Base-by-base conservation (phyloP, 2,888 invertebrate species). In the Epistrophe grossulariae region DNA sequence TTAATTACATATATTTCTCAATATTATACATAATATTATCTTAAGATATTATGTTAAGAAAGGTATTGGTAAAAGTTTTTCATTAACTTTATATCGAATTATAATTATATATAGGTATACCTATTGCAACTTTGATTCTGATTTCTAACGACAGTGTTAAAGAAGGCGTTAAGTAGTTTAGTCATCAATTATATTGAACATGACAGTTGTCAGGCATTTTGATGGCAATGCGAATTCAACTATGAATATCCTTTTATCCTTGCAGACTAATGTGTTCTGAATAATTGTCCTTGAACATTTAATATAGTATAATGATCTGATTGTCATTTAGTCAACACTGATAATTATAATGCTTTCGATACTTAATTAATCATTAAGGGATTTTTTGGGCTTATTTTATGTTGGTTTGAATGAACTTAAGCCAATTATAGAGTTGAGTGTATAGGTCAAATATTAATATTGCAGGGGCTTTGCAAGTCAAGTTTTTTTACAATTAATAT, bases 121-220 rank as follows among this genome's bases (percentile, higher is more conserved):
- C 28, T 13, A 11, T 2, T 28, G 4, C 13, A 43, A 62, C 15
- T 66, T 45, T 55, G 64, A 79, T 64, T 64, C 45, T 57, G 24
- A 79, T 64, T 64, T n/a, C 62, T 57, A 15, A 38, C 6, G 55
- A 72, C 62, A 70, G 43, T 40, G 45, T 38, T 48, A 72, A 45
- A n/a, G 79, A 48, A 48, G 55, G 62, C 78, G 62, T 62, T 71
- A 71, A 62, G 60, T 62, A 70, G 52, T 64, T 45, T 45, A 38
- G 43, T 45, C 64, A 79, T 79, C 62, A 72, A 72, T 79, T 68
- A 68, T 50, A 72, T 62, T 64, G 31, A 62, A 45, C 31, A 57
- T 45, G 52, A 64, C 43, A 55, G 43, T 60, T 78, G 70, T 71
- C 50, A 52, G 52, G 24, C 50, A 10, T 52, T 62, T 62, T 24